Conservation (phyloP, 1,140 invertebrate genomes). For the Alviniconcha marisindica region DNA sequence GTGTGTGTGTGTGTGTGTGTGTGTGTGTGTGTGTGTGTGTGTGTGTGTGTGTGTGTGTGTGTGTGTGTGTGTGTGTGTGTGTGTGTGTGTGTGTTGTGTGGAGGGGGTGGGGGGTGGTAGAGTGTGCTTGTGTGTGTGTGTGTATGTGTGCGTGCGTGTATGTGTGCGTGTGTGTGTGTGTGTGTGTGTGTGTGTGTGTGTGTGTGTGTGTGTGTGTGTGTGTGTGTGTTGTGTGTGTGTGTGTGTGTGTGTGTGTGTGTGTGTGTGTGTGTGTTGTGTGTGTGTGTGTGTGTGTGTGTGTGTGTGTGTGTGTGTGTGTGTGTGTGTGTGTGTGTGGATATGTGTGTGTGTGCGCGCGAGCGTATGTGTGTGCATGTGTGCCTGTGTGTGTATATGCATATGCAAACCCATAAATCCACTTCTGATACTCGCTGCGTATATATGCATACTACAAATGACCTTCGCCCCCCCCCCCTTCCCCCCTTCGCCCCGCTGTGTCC, state of each 20-base stretch:
- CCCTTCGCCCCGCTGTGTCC: no score
- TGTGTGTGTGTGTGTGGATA: neutral
- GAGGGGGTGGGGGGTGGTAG: no score
- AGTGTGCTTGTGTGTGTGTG: no score
- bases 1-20: no score
- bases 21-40: no score
- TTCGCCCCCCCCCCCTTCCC: neutral
- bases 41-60: no score
- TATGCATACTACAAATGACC: neutral
- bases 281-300: neutral
- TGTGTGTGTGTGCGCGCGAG: neutral
- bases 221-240: slow-evolving; percentile 12
- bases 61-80: no score
- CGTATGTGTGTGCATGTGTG: neutral
- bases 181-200: neutral
- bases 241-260: neutral
- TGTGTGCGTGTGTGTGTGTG: no score
- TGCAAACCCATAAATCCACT: neutral
- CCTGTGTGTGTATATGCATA: neutral
- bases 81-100: no score
- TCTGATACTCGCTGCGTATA: neutral
- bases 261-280: neutral
- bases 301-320: neutral
- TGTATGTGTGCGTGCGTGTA: no score
- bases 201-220: neutral